phyloP scores from a whole-genome alignment of 2,797 vertebrate species.

The Octomys mimax region DNA sequence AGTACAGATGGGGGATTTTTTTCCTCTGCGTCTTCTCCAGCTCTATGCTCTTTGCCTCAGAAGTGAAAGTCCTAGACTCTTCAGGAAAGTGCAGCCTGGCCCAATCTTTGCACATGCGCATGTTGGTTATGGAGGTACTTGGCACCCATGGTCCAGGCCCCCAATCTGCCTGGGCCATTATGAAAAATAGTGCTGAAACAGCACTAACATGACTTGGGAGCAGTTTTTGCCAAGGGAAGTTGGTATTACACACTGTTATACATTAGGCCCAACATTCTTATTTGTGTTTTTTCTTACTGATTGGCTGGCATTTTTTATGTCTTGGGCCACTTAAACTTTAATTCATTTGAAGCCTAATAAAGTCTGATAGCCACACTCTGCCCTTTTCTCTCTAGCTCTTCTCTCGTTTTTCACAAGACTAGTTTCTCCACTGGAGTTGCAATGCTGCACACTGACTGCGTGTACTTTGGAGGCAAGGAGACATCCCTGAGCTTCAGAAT shows the following conservation, averaged over 20 bases:
- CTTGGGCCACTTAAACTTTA: background rate
- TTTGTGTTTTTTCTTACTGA: constrained; percentile 20
- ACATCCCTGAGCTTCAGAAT: background rate
- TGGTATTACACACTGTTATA: background rate
- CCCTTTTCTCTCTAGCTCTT: background rate
- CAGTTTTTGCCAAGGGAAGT: background rate
- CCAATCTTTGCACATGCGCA: background rate
- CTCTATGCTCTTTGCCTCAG: constrained; percentile 1
- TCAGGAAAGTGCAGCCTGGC: background rate
- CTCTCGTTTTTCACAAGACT: background rate
- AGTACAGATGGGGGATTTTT: background rate
- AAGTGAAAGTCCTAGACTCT: background rate
- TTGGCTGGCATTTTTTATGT: background rate
- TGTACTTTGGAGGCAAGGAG: background rate
- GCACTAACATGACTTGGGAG: background rate
- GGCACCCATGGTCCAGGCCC: background rate
- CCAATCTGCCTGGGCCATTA: background rate
- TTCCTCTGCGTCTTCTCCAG: background rate
- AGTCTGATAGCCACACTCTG: background rate
- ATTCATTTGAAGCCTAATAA: background rate
- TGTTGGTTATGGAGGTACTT: background rate
- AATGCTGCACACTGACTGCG: too few species aligned
- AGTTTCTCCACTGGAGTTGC: background rate
- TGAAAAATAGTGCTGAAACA: background rate
- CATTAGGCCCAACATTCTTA: background rate